Evolutionary conservation across 2,888 invertebrate genomes (phyloP), one percentile per base, ranked within the genome.

Genomic region (Lepidochrysops patricia): DNA sequence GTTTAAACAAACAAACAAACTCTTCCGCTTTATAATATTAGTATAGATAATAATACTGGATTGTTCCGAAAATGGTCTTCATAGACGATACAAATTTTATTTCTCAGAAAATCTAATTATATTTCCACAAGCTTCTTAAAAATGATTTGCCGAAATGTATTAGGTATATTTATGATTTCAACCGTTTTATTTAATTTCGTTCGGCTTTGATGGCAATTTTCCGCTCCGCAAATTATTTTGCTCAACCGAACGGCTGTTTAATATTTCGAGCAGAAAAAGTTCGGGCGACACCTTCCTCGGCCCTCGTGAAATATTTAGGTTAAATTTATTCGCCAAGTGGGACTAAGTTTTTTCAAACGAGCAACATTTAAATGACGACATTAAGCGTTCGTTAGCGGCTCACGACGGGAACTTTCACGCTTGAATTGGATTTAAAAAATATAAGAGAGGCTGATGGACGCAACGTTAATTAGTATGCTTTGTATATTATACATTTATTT

Each of bases 311-410:
- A 26, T 32, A 54, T 54, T 54, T 54, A 54, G 29, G 54, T 54
- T 29, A 54, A 54, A 54, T 54, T 54, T 29, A 29, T 29, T 54
- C 54, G 54, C 29, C 27, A 12, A 54, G 54, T 54, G 54, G 54
- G 27, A 52, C 15, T 12, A 19, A 32, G 32, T 26, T 54, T 54
- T 54, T 43, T 15, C 19, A 54, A 54, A 54, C 54, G 54, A 54
- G 54, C 54, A 29, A 29, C 54, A 54, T 54, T 52, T 54, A 32
- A 54, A 54, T 54, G 54, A 54, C 29, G 32, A 54, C 32, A 32
- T 29, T 54, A 54, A 54, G 54, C 32, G 54, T 54, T 54, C 54
- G 54, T 32, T 54, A 54, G 54, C 54, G 54, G 54, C 19, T 19
- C 15, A 19, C 29, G 27, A 54, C 54, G 27, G 27, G 15, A 15